Evolutionary conservation across 2,797 vertebrate species (phyloP), one percentile per base, ranked within the genome.

Genomic region (Rhinophrynus dorsalis): DNA sequence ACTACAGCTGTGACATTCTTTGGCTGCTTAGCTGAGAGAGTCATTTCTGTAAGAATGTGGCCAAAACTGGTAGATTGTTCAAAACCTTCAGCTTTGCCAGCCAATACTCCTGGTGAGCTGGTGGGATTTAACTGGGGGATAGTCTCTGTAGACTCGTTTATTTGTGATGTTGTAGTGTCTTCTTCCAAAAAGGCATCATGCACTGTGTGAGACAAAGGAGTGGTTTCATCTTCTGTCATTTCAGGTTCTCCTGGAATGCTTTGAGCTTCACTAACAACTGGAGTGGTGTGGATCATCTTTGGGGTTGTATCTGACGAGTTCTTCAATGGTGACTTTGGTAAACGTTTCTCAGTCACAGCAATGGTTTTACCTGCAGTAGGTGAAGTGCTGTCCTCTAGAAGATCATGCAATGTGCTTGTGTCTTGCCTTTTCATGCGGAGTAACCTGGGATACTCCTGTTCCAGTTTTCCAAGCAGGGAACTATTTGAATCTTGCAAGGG

Each of bases 381-480:
- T 5, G 0, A 1, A 0, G 11, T 0, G 3, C 12, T 44, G 13
- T 37, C 18, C 32, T 26, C 40, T 10, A 3, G 15, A 15, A 1
- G 6, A 44, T 1, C 2, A 40, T 40, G 12, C 15, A 1, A 2
- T 18, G 40, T 6, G 3, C 8, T 20, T 18, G 18, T 20, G 6
- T 17, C 40, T 0, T 32, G 75, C 11, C 77, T 78, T 47, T 24
- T 80, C 4, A 37, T 29, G 0, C 65, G 80, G 42, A 60, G 2
- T 0, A 24, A 30, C 0, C 0, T 40, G 1, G n/a, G 24, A 9
- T 2, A 44, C 29, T 37, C 26, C 2, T 20, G 33, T 6, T 2
- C 17, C 0, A 1, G 20, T 6, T 8, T 17, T 20, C 1, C 4
- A 0, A 8, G 20, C 1, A 0, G 52, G 15, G 51, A 9, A 2